Evolutionary conservation across 2,113 vertebrate genomes (phyloP).

Genomic region (Melanostigma gelatinosum): DNA sequence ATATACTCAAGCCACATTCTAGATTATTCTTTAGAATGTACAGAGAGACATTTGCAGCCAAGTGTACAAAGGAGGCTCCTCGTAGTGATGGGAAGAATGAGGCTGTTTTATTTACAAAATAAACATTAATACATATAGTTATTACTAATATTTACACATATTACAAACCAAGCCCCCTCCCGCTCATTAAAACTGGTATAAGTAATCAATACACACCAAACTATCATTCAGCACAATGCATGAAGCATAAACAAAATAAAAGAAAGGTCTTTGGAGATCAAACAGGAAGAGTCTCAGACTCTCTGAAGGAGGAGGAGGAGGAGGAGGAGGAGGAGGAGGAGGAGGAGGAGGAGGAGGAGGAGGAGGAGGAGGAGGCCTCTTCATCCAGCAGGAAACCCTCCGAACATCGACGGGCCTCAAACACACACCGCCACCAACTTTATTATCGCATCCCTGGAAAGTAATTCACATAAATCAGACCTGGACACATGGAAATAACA

Average conservation of each 20-base stretch:
- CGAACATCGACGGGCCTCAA: conserved; percentile 33
- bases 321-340: background rate
- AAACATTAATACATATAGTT: conserved; percentile 17
- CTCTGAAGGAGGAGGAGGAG: conserved; percentile 4
- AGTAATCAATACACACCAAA: background rate
- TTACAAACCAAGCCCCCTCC: background rate
- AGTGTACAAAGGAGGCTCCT: background rate
- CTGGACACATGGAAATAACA: too few species aligned
- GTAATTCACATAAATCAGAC: conserved; percentile 18
- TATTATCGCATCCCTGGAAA: conserved; percentile 77
- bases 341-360: background rate
- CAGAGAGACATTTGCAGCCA: too few species aligned
- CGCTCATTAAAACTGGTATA: conserved; percentile 12
- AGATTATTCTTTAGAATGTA: too few species aligned
- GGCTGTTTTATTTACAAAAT: conserved; percentile 4
- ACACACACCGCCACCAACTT: conserved; percentile 66
- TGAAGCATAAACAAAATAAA: background rate
- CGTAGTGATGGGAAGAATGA: background rate
- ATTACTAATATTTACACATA: conserved; percentile 60
- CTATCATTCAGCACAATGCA: background rate
- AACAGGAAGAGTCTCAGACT: conserved; percentile 29
- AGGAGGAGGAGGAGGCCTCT: background rate
- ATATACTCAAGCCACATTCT: too few species aligned
- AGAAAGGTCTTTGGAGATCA: background rate
- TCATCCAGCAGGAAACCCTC: conserved; percentile 25